Evolutionary conservation across 2,888 invertebrate species (phyloP).

Genomic region (Phoronis australis): DNA sequence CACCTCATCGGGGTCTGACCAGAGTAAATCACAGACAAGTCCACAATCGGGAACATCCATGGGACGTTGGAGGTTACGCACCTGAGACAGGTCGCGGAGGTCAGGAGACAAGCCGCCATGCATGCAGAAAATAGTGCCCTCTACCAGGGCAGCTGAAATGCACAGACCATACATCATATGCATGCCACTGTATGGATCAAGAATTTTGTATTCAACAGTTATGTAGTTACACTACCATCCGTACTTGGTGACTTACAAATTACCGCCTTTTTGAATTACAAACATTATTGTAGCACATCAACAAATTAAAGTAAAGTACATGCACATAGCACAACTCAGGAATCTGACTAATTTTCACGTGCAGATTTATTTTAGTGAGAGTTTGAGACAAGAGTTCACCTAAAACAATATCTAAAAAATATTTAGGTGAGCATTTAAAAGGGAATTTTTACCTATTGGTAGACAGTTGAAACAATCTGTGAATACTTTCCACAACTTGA

Average conservation of each 20-base stretch:
- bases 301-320: too few species aligned
- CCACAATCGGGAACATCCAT: constrained; percentile 52
- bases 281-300: too few species aligned
- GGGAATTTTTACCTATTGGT: constrained; percentile 50
- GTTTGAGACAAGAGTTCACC: too few species aligned
- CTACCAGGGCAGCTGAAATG: constrained; percentile 56
- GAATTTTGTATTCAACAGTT: not conserved
- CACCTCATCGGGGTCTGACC: constrained; percentile 54
- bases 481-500: constrained; percentile 58
- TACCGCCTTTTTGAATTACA: too few species aligned
- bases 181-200: not conserved
- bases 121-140: constrained; percentile 58
- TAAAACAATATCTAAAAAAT: too few species aligned
- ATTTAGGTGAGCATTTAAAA: too few species aligned
- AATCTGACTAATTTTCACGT: too few species aligned
- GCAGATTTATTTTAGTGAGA: too few species aligned
- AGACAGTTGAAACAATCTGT: constrained; percentile 58
- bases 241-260: too few species aligned
- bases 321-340: too few species aligned
- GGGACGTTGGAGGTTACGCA: constrained; percentile 45
- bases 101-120: constrained; percentile 59
- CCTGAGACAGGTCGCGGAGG: constrained; percentile 54
- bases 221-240: not conserved
- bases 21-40: constrained; percentile 52
- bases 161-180: constrained; percentile 1